phyloP scores from a whole-genome alignment of 2,113 vertebrate genomes.

The Ursus arctos region DNA sequence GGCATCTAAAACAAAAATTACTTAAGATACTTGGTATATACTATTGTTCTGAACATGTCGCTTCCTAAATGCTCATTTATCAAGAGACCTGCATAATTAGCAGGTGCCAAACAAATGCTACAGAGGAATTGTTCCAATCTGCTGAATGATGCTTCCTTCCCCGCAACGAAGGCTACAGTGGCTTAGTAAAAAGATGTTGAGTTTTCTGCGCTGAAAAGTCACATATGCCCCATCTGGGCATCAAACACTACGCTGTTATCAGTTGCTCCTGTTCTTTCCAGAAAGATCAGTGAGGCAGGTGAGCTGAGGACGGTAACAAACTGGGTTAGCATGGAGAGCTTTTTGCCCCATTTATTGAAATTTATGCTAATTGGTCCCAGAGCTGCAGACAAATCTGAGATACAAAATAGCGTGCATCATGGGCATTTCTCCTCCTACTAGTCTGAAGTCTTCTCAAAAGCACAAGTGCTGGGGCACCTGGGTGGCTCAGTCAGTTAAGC shows the following conservation, averaged over 20 bases:
- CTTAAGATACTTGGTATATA: background rate
- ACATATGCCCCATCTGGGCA: background rate
- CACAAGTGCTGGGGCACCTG: no score
- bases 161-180: background rate
- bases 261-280: background rate
- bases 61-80: conserved; percentile 42
- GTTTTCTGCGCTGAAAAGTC: background rate
- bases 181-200: background rate
- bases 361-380: conserved; percentile 18
- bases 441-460: background rate
- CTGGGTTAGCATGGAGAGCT: background rate
- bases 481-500: no score
- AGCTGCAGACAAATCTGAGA: conserved; percentile 12
- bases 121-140: background rate
- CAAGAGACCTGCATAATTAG: background rate
- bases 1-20: background rate
- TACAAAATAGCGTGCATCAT: background rate
- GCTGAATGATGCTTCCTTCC: background rate
- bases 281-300: background rate
- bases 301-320: background rate
- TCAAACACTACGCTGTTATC: background rate
- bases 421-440: background rate
- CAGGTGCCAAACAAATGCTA: background rate
- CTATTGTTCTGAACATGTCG: background rate
- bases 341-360: conserved; percentile 33